These are phyloP conservation scores for Reinhardtius hippoglossoides DNA, from an alignment of 2,113 vertebrate species.

Conservation along the genomic window DNA sequence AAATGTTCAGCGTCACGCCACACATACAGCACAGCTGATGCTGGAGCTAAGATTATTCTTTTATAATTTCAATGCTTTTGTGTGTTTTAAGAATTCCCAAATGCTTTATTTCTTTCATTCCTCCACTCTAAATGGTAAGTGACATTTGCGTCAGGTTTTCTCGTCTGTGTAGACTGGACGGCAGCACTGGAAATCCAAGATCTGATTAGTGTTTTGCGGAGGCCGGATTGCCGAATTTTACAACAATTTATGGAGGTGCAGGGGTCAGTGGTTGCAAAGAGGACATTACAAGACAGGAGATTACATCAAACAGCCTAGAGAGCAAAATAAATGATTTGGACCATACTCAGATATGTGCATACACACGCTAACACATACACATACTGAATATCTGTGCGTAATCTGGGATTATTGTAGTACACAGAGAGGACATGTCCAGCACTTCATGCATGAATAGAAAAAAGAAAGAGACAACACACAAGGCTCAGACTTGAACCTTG, in stretches of 20 bases:
- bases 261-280: constrained; percentile 57
- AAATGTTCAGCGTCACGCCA: neutral
- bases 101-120: constrained; percentile 15
- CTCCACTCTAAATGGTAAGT: constrained; percentile 39
- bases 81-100: constrained; percentile 23
- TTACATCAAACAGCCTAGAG: constrained; percentile 38
- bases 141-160: constrained; percentile 55
- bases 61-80: constrained; percentile 31
- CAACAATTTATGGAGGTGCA: constrained; percentile 47
- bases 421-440: constrained; percentile 39
- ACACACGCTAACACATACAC: constrained; percentile 10
- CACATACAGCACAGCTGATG: constrained; percentile 9
- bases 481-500: constrained; percentile 56
- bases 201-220: constrained; percentile 56
- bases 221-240: constrained; percentile 54
- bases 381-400: constrained; percentile 59
- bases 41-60: constrained; percentile 26
- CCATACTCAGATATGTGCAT: neutral
- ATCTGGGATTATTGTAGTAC: constrained; percentile 77
- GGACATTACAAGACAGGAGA: constrained; percentile 48
- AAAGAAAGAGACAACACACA: constrained; percentile 31
- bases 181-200: constrained; percentile 44
- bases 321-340: constrained; percentile 44
- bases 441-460: constrained; percentile 24
- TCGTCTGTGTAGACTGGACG: constrained; percentile 38